Conservation (phyloP, 2,888 invertebrate genomes). For the Orthosia gracilis region DNA sequence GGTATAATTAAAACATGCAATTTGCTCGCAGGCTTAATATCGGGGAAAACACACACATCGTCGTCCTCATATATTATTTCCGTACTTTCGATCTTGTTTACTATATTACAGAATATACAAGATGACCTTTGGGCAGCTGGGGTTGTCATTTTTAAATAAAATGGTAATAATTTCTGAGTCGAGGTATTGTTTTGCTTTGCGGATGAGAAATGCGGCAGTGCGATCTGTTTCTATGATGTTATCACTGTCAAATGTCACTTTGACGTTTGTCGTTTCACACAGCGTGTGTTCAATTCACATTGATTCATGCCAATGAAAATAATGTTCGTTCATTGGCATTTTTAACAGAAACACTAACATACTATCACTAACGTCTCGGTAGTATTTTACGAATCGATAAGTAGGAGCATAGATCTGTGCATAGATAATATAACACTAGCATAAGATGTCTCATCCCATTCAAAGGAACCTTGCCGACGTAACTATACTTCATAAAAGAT, state of each 20-base stretch:
- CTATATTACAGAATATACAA: conserved; percentile 95
- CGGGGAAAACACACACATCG: conserved; percentile 94
- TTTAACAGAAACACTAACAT: conserved; percentile 3
- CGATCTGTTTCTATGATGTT: not conserved
- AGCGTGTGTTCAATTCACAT: conserved; percentile 10
- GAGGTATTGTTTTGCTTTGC: conserved; percentile 31
- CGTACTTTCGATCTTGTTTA: conserved; percentile 91
- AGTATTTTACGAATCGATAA: not conserved
- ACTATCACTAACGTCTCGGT: not conserved
- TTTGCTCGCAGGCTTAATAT: conserved; percentile 95
- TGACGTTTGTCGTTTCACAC: conserved; percentile 27
- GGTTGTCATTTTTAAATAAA: conserved; percentile 69
- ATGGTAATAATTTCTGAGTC: not conserved
- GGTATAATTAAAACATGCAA: conserved; percentile 96
- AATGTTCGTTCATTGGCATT: not conserved
- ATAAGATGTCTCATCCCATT: too few species aligned
- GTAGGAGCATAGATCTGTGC: too few species aligned
- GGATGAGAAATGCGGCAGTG: not conserved
- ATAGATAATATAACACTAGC: too few species aligned
- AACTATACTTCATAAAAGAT: too few species aligned
- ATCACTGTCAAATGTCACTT: conserved; percentile 25
- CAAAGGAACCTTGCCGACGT: too few species aligned
- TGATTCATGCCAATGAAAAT: conserved; percentile 5
- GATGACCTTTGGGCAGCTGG: conserved; percentile 72
- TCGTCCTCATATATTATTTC: conserved; percentile 94